Base-by-base conservation (phyloP, 2,797 vertebrate species). In the Rousettus madagascariensis region DNA sequence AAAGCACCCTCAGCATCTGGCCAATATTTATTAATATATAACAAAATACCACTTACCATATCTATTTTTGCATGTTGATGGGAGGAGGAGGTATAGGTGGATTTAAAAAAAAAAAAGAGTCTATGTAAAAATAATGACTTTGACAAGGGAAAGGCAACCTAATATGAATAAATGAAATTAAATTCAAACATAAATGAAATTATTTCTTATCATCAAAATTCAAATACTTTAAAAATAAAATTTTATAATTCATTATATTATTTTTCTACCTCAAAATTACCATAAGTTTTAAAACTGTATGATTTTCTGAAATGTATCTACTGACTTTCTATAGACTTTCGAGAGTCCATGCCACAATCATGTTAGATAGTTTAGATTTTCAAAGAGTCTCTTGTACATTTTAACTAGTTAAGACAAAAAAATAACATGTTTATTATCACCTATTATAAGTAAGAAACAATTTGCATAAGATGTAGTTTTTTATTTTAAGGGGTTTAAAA, bases 61-160 rank as follows among this genome's bases (percentile, higher is more conserved):
- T 90, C 53, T 86, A 28, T 66, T 96, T 94, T 90, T 86, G 93
- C 43, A 41, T 90, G 83, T 88, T 15, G 55, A 80, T 91, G 19
- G 12, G 7, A 90, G 30, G 8, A 59, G 9, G 6, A 82, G 4
- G 2, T 78, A 15, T 69, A 46, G 13, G 36, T 91, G 2, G 8
- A 78, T 74, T 79, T 33, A 33, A 33, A 33, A 66, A 78, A 85
- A 53, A 83, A 16, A 10, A 49, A n/a, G 17, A 66, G 16, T 61
- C 22, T 59, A 79, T 55, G 30, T 74, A 79, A 95, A 85, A 95
- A 55, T 66, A 90, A 2, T 82, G 78, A 89, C 61, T 85, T 87
- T 41, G 20, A 74, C 4, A 1, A 72, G 2, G 8, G 95, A 96
- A 83, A 69, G 7, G 12, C n/a, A 24, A 49, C 26, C 36, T 61